A percentile compares a stretch with the other conserved stretches of the same genome.
These are phyloP conservation scores for Nycticryphes semicollaris DNA, from an alignment of 2,113 vertebrate species.

Conservation along the genomic window DNA sequence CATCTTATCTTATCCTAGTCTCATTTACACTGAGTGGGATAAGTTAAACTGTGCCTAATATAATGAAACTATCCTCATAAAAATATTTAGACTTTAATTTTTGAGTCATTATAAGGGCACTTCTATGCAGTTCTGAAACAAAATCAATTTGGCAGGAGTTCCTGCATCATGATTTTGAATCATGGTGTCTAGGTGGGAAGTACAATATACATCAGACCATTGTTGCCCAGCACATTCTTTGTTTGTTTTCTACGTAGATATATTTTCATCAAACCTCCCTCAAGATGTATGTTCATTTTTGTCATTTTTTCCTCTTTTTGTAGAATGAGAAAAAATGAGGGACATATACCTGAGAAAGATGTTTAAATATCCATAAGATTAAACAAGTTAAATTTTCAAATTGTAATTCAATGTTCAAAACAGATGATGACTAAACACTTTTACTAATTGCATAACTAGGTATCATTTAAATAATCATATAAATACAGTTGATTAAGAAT, in stretches of 20 bases:
- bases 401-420: constrained; percentile 35
- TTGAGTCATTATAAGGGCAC: constrained; percentile 33
- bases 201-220: not conserved
- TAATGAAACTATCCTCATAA: constrained; percentile 41
- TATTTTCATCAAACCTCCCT: not conserved
- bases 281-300: not conserved
- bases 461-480: constrained; percentile 64
- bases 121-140: not conserved
- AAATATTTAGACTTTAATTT: constrained; percentile 56
- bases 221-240: not conserved
- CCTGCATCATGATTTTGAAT: not conserved
- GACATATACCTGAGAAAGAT: not conserved
- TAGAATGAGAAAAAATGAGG: not conserved
- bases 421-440: constrained; percentile 59
- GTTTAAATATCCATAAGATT: not conserved
- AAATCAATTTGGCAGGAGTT: constrained; percentile 10
- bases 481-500: constrained; percentile 65
- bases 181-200: not conserved
- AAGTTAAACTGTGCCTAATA: constrained; percentile 31
- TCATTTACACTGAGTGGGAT: constrained; percentile 11
- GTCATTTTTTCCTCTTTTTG: not conserved
- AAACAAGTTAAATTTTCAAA: constrained; percentile 19
- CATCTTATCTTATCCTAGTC: constrained; percentile 27
- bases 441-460: constrained; percentile 56
- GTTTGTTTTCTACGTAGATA: not conserved